These are phyloP conservation scores for Camelus dromedarius DNA, from an alignment of 2,113 vertebrate species.

Conservation along the genomic window DNA sequence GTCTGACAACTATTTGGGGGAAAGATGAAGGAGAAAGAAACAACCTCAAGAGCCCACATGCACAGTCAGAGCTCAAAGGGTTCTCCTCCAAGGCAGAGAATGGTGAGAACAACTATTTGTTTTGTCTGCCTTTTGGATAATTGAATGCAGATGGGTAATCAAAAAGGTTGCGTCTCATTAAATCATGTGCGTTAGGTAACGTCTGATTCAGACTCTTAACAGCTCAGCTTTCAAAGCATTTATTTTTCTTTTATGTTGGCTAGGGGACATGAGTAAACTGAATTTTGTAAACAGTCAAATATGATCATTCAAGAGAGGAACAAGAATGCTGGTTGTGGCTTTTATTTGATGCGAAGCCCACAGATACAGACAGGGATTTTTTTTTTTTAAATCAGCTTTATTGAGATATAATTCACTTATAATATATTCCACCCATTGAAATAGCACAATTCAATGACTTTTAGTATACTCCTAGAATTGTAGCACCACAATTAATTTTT, in stretches of 20 bases:
- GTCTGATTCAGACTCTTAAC: slow-evolving; percentile 30
- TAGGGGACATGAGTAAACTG: not conserved
- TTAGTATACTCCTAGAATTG: not conserved
- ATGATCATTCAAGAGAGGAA: not conserved
- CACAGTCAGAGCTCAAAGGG: not conserved
- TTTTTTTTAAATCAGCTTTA: not conserved
- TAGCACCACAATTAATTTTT: not conserved
- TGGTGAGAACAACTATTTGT: not conserved
- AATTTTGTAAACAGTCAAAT: slow-evolving; percentile 54
- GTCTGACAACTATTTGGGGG: not conserved
- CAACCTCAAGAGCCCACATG: not conserved
- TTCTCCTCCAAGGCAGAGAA: not conserved
- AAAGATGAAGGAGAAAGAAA: not conserved
- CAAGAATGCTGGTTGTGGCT: not conserved
- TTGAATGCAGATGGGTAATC: slow-evolving; percentile 65
- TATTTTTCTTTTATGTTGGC: not conserved
- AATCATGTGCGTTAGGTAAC: not conserved
- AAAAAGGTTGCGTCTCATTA: slow-evolving; percentile 57
- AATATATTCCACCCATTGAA: not conserved
- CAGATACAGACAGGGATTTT: not conserved
- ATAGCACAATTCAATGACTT: not conserved
- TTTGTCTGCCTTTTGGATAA: slow-evolving; percentile 55
- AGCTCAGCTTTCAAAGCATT: not conserved
- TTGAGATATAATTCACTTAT: not conserved
- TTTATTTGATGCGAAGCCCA: not conserved